phyloP scores from a whole-genome alignment of 2,797 vertebrate species.

The Myoxocephalus aenaeus region DNA sequence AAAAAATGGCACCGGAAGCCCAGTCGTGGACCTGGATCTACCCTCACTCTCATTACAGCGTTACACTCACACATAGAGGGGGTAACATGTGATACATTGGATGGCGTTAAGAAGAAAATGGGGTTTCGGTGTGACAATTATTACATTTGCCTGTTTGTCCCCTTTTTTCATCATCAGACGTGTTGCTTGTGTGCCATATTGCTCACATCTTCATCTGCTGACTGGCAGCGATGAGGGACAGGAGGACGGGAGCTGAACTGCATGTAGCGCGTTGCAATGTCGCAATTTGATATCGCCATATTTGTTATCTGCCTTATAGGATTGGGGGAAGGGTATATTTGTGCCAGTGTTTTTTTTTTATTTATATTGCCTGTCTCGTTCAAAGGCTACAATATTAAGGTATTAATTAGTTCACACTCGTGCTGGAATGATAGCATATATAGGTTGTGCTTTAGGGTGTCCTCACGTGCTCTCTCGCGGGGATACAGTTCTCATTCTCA shows the following conservation, averaged over 20 bases:
- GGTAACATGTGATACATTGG: conserved; percentile 59
- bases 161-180: conserved; percentile 56
- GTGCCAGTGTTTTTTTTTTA: conserved; percentile 46
- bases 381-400: conserved; percentile 48
- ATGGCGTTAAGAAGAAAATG: conserved; percentile 52
- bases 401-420: conserved; percentile 49
- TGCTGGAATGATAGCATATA: conserved; percentile 37
- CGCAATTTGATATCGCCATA: conserved; percentile 66
- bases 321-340: conserved; percentile 43
- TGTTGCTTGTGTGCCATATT: conserved; percentile 70
- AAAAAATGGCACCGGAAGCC: conserved; percentile 55
- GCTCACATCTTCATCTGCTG: conserved; percentile 70
- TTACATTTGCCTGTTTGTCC: conserved; percentile 59
- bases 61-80: conserved; percentile 50
- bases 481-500: conserved; percentile 33
- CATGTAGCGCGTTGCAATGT: conserved; percentile 48
- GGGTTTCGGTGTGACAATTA: conserved; percentile 68
- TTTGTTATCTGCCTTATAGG: conserved; percentile 62
- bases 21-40: conserved; percentile 50
- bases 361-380: conserved; percentile 58
- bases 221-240: conserved; percentile 61
- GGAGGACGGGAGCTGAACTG: conserved; percentile 55
- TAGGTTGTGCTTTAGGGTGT: conserved; percentile 58
- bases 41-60: conserved; percentile 47
- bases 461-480: conserved; percentile 64